Evolutionary conservation across 2,113 vertebrate genomes (phyloP).

Genomic region (Calonectris borealis): DNA sequence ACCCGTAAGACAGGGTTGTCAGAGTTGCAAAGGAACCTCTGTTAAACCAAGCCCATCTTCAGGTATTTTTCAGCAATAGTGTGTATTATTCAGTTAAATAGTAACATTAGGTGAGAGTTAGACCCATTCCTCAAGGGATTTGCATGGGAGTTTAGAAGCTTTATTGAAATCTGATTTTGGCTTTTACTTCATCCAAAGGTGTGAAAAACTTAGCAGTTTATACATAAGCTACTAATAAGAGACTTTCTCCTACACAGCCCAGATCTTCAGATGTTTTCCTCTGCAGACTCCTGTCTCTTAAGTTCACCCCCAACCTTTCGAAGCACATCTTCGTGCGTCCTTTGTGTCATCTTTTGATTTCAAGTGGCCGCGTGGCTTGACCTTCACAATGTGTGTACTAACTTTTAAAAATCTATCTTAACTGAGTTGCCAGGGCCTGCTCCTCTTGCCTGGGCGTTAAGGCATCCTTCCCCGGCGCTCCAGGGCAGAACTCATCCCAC

Average conservation of each 20-base stretch:
- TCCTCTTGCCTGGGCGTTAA: not conserved
- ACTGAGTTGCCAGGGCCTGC: not conserved
- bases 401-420: not conserved
- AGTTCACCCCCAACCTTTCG: not conserved
- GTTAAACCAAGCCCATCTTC: not conserved
- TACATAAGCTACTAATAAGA: not conserved
- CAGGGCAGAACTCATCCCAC: not conserved
- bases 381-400: not conserved
- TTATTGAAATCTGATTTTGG: not conserved
- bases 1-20: not conserved
- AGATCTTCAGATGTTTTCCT: not conserved
- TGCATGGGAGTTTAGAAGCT: not conserved
- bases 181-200: not conserved
- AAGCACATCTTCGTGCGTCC: not conserved
- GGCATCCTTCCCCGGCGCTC: fast-evolving
- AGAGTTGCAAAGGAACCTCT: not conserved
- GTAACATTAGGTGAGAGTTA: not conserved
- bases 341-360: not conserved
- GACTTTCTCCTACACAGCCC: not conserved
- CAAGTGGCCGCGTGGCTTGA: fast-evolving
- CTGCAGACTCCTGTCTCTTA: not conserved
- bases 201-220: not conserved
- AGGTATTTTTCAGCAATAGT: not conserved
- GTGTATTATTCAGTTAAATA: not conserved
- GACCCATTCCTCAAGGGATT: not conserved